Evolutionary conservation across 2,888 invertebrate species (phyloP).

Genomic region (Apocheima hispidaria): DNA sequence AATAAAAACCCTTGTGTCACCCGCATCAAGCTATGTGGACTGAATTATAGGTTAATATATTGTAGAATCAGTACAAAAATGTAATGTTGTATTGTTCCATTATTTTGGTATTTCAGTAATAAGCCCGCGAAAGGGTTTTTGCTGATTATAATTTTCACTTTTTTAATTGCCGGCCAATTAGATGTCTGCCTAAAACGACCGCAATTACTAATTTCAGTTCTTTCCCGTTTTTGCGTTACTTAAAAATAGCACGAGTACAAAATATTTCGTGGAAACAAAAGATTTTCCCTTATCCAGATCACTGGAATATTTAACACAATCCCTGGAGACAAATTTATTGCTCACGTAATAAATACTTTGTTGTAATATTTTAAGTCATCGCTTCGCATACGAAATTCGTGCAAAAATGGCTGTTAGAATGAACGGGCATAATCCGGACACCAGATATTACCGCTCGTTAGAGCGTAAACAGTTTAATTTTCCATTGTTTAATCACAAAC

Average conservation of each 20-base stretch:
- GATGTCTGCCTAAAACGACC: conserved; percentile 28
- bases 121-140: conserved; percentile 5
- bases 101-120: not conserved
- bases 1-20: too few species aligned
- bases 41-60: too few species aligned
- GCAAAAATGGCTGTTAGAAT: conserved; percentile 42
- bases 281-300: conserved; percentile 34
- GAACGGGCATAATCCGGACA: conserved; percentile 39
- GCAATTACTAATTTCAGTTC: conserved; percentile 15
- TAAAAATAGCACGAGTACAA: conserved; percentile 44
- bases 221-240: conserved; percentile 1
- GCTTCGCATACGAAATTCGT: conserved; percentile 39
- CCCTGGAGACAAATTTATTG: conserved; percentile 42
- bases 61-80: too few species aligned
- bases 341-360: conserved; percentile 44
- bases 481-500: conserved; percentile 75
- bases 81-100: not conserved
- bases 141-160: conserved; percentile 17
- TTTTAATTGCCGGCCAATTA: conserved; percentile 12
- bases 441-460: conserved; percentile 68
- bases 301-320: conserved; percentile 41
- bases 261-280: conserved; percentile 38
- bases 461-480: conserved; percentile 75
- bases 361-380: conserved; percentile 48
- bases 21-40: too few species aligned